phyloP scores from a whole-genome alignment of 1,140 invertebrate genomes.

The Bombus impatiens region DNA sequence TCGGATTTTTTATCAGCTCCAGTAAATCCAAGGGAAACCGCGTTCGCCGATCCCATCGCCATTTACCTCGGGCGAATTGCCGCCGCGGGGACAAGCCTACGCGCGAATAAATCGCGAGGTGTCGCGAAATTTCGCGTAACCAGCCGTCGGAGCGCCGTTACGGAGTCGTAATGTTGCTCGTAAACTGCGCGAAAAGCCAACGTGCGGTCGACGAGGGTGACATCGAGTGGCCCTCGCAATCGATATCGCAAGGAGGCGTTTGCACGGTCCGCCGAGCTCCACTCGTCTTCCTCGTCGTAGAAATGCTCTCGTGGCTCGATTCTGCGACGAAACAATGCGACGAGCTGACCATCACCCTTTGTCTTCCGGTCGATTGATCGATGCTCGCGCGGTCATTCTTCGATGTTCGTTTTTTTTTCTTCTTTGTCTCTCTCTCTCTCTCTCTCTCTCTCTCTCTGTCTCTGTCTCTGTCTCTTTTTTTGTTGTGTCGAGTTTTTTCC shows the following conservation, averaged over 20 bases:
- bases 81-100: background rate
- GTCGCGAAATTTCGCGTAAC: constrained; percentile 34
- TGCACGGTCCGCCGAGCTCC: constrained; percentile 1
- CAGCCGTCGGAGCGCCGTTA: constrained; percentile 19
- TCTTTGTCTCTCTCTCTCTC: background rate
- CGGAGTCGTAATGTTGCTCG: constrained; percentile 30
- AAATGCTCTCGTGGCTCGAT: background rate
- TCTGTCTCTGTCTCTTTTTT: background rate
- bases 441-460: background rate
- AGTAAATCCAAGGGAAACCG: constrained; percentile 26
- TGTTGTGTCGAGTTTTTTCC: background rate
- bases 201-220: background rate
- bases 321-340: constrained; percentile 31
- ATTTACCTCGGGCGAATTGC: background rate
- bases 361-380: constrained; percentile 54
- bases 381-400: constrained; percentile 19
- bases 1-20: constrained; percentile 9
- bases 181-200: constrained; percentile 19
- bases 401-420: background rate
- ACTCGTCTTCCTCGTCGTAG: background rate
- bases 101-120: constrained; percentile 41
- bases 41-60: background rate
- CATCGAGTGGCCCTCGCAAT: constrained; percentile 13
- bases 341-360: constrained; percentile 25
- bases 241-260: constrained; percentile 41